Evolutionary conservation across 2,888 invertebrate genomes (phyloP).

Genomic region (Acanthacorydalis orientalis): DNA sequence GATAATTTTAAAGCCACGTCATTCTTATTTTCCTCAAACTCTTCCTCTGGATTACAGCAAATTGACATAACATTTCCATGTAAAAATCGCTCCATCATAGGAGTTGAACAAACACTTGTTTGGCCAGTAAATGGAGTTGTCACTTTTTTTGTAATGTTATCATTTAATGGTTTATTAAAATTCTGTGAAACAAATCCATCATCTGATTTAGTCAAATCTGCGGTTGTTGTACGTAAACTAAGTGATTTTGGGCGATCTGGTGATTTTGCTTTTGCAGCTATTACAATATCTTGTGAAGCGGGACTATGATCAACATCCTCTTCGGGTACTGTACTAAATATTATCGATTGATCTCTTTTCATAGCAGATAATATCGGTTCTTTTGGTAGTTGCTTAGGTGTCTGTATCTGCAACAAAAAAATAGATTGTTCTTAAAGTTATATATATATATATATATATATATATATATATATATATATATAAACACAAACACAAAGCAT

Average conservation of each 20-base stretch:
- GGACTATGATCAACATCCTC: conserved; percentile 33
- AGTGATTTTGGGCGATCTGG: conserved; percentile 22
- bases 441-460: neutral
- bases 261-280: conserved; percentile 11
- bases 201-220: conserved; percentile 13
- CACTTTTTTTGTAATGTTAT: conserved; percentile 20
- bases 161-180: neutral
- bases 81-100: conserved; percentile 59
- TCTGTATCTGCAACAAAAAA: neutral
- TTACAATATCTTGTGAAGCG: conserved; percentile 8
- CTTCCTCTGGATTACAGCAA: conserved; percentile 43
- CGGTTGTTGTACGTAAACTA: conserved; percentile 20
- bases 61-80: conserved; percentile 59
- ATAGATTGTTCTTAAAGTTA: neutral
- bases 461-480: neutral
- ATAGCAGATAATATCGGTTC: conserved; percentile 38
- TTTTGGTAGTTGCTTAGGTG: conserved; percentile 19
- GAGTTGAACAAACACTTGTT: conserved; percentile 63
- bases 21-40: conserved; percentile 12
- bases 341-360: conserved; percentile 62
- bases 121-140: conserved; percentile 44
- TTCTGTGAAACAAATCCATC: neutral
- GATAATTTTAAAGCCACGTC: conserved; percentile 11
- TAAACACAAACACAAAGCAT: neutral
- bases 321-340: conserved; percentile 72